Conservation (phyloP, 2,888 invertebrate genomes). For the Ectemnius continuus region DNA sequence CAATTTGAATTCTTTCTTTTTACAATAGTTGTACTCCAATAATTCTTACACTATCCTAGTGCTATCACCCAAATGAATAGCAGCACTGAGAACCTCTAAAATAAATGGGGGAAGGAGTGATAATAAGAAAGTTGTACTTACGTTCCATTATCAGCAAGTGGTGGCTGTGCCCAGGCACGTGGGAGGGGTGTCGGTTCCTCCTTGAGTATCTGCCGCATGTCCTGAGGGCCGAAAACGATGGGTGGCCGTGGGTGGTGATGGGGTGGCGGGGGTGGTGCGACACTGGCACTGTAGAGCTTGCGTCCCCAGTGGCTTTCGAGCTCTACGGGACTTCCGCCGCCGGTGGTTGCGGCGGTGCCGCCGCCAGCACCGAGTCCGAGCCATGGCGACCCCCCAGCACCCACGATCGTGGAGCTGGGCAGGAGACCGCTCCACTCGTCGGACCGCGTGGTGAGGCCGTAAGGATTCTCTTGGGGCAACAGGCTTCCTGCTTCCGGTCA, state of each 20-base stretch:
- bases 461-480: slow-evolving; percentile 69
- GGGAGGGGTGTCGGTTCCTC: slow-evolving; percentile 73
- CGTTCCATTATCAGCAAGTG: slow-evolving; percentile 75
- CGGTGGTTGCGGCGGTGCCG: slow-evolving; percentile 73
- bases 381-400: slow-evolving; percentile 78
- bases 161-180: slow-evolving; percentile 75
- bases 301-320: slow-evolving; percentile 76
- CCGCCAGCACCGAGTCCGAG: slow-evolving; percentile 75
- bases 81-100: background rate
- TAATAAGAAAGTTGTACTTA: slow-evolving; percentile 57
- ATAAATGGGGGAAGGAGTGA: background rate
- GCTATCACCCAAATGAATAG: no score
- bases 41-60: no score
- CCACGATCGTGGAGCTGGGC: slow-evolving; percentile 78
- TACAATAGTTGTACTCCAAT: no score
- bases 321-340: slow-evolving; percentile 75
- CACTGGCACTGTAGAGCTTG: slow-evolving; percentile 75
- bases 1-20: no score
- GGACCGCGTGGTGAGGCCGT: slow-evolving; percentile 78
- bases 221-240: slow-evolving; percentile 76
- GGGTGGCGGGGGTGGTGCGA: slow-evolving; percentile 76
- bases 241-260: slow-evolving; percentile 76
- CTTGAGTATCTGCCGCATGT: slow-evolving; percentile 77
- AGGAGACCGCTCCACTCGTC: slow-evolving; percentile 78
- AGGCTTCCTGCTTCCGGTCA: slow-evolving; percentile 63